Evolutionary conservation across 2,113 vertebrate species (phyloP), one percentile per base, ranked within the genome.

Genomic region (Manacus vitellinus): DNA sequence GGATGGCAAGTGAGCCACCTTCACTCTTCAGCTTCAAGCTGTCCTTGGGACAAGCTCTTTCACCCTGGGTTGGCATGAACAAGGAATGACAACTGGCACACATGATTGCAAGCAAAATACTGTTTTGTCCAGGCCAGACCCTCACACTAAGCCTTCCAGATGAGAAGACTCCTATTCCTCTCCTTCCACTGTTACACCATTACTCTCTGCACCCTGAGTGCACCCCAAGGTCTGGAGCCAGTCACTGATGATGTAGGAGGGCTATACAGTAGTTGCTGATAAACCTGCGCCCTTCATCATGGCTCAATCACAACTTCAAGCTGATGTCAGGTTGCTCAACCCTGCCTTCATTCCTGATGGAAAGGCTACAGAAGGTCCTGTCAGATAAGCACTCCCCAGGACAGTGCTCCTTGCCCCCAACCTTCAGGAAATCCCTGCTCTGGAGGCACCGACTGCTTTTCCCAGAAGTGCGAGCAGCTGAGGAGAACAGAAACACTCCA

Each of bases 281-380:
- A 55, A 12, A 18, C 12, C 59, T 6, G 0, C 15, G 33, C 39
- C 30, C 59, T 41, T 54, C 28, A 2, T 39, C 28, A 0, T 0
- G 6, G 13, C 71, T 20, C 4, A 67, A 58, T 14, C 12, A 10
- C 21, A 47, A 10, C 30, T 19, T 12, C 3, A 35, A 66, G 55
- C 31, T 8, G 7, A 17, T 49, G 24, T 59, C 76, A 49, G 46
- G 73, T 14, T 51, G 15, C 56, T 59, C 73, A 77, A 91, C 58
- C 8, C 7, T 49, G 14, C 27, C 54, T 46, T 43, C 2, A 4
- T 56, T 37, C 17, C 1, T 16, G 52, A 49, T 4, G 2, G 17
- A 21, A 23, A 24, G 33, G 46, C 17, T 12, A 1, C 5, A 3
- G 46, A 33, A 27, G 37, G 18, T 66, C 25, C 30, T 51, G 56